Evolutionary conservation across 2,888 invertebrate genomes (phyloP), one percentile per base, ranked within the genome.

Genomic region (Aspidiotus rigidus): DNA sequence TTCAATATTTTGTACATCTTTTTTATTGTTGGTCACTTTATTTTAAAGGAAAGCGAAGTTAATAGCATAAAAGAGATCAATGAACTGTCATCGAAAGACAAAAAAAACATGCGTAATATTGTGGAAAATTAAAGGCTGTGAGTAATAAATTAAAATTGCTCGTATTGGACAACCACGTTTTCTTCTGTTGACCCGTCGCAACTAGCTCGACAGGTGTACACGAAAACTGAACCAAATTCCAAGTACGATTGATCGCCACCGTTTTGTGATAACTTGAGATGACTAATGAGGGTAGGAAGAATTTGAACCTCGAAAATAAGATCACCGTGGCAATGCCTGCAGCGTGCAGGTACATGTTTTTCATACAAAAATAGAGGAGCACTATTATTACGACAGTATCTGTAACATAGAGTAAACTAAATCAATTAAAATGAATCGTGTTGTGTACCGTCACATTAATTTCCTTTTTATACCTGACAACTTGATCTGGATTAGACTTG

Each of bases 141-240:
- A 11, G 49, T 49, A n/a, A 11, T 11, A 59, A 44, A 55, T 28
- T 44, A 73, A 53, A 74, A 69, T 66, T 72, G 73, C 79, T 93
- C 92, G 8, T 85, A 83, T 80, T 93, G 92, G 74, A 92, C 84
- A 70, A 90, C 78, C 15, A 90, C 83, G 71, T 82, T 81, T 79
- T 93, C 93, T 72, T 84, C 82, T 69, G 86, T 84, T 73, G 83
- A 81, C 55, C 81, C 81, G 74, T 87, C 87, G 78, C 94, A 94
- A 76, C 90, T 93, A 75, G 84, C 84, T 54, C 84, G 80, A 77
- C 94, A 95, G 1, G 93, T 89, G 77, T 86, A 93, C 15, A 93
- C 80, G 13, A 93, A 79, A 3, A 92, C 87, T n/a, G 90, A 92
- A 9, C 93, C 90, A 77, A 89, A 93, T 78, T 94, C 93, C 55